These are phyloP conservation scores for Argynnis bischoffii DNA, from an alignment of 2,888 invertebrate genomes.

Conservation along the genomic window DNA sequence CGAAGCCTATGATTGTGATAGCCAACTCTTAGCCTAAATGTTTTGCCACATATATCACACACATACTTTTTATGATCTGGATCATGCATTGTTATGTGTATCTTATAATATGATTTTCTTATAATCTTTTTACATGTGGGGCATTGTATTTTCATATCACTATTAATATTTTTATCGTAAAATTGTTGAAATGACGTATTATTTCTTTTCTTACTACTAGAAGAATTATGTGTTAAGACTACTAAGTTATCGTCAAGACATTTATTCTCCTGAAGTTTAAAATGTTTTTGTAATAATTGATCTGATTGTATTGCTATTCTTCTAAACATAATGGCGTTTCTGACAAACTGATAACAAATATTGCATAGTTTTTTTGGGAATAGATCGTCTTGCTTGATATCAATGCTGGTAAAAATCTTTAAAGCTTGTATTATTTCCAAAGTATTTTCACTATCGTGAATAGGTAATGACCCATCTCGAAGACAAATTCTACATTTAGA, in stretches of 20 bases:
- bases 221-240: background rate
- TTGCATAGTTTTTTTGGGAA: conserved; percentile 60
- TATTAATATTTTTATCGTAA: background rate
- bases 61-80: conserved; percentile 51
- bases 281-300: conserved; percentile 49
- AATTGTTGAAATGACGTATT: background rate
- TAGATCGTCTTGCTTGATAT: conserved; percentile 52
- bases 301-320: conserved; percentile 57
- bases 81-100: conserved; percentile 53
- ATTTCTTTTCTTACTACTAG: background rate
- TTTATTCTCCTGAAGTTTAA: conserved; percentile 35
- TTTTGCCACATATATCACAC: conserved; percentile 53
- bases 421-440: conserved; percentile 55
- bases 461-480: conserved; percentile 52
- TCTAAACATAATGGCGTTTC: conserved; percentile 57
- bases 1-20: conserved; percentile 53
- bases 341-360: conserved; percentile 57
- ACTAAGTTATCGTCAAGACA: background rate
- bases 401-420: conserved; percentile 51
- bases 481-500: conserved; percentile 62
- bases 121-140: conserved; percentile 50
- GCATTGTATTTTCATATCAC: conserved; percentile 48
- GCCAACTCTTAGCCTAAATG: conserved; percentile 51
- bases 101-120: conserved; percentile 49
- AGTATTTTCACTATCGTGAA: conserved; percentile 46